A percentile compares a stretch with the other conserved stretches of the same genome.
phyloP scores from a whole-genome alignment of 53 echinoderm and acorn worm species.

The Crossaster papposus region DNA sequence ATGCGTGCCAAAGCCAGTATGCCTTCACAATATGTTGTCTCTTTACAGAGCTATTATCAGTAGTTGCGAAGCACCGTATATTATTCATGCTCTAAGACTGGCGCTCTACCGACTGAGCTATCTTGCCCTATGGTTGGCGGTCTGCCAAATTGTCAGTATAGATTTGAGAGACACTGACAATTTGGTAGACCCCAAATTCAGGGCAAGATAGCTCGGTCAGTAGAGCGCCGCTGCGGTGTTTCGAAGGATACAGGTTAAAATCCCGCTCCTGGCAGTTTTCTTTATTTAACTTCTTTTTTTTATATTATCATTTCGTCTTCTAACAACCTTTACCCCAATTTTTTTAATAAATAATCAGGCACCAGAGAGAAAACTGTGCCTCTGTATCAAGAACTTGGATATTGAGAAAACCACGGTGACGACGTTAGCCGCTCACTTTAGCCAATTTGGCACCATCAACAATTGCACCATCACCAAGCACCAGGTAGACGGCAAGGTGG shows the following conservation, averaged over 20 bases:
- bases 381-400: conserved; percentile 25
- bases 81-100: too few species aligned
- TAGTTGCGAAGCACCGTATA: too few species aligned
- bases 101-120: too few species aligned
- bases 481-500: conserved; percentile 22
- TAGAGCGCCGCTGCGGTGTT: too few species aligned
- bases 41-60: not conserved
- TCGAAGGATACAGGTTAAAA: too few species aligned
- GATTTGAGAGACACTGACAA: too few species aligned
- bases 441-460: conserved; percentile 17
- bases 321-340: not conserved
- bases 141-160: too few species aligned
- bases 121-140: too few species aligned
- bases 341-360: too few species aligned
- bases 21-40: not conserved
- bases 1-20: not conserved
- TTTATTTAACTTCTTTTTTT: not conserved
- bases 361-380: conserved; percentile 38
- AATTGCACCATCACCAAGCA: conserved; percentile 27
- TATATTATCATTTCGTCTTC: not conserved
- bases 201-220: too few species aligned
- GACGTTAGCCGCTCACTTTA: conserved; percentile 16
- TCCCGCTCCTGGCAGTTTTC: too few species aligned
- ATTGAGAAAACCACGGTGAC: conserved; percentile 37
- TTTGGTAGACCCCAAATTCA: too few species aligned